phyloP scores from a whole-genome alignment of 2,113 vertebrate genomes.

The Sakesphorus luctuosus region DNA sequence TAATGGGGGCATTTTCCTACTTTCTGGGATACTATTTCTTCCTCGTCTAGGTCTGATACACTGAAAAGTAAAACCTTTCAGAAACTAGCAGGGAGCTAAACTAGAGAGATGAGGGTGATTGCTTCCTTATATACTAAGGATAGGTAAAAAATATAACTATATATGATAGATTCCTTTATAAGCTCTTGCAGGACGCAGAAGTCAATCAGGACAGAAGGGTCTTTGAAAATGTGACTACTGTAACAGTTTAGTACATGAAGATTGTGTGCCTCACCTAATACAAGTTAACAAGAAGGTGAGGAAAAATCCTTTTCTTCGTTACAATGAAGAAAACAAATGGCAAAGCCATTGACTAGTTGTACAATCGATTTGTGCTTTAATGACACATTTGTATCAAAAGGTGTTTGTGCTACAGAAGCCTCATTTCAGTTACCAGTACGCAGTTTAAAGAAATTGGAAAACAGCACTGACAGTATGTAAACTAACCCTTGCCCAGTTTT shows the following conservation, averaged over 20 bases:
- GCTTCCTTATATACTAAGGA: neutral
- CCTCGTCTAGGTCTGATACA: neutral
- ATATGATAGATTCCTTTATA: neutral
- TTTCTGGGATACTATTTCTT: neutral
- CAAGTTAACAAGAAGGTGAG: neutral
- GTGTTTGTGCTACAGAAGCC: neutral
- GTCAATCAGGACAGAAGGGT: neutral
- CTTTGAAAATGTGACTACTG: neutral
- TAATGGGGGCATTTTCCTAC: neutral
- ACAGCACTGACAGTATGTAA: neutral
- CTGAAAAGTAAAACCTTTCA: neutral
- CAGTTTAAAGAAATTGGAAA: neutral
- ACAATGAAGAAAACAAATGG: neutral
- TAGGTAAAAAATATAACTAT: neutral
- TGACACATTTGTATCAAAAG: neutral
- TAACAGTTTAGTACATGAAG: neutral
- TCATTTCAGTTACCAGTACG: neutral
- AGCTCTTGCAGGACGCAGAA: neutral
- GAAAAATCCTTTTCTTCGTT: neutral
- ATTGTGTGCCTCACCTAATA: neutral
- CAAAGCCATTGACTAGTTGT: neutral
- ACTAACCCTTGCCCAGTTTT: neutral
- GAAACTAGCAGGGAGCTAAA: neutral
- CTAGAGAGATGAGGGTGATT: neutral
- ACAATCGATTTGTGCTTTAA: neutral